Conservation (phyloP, 2,888 invertebrate genomes). For the Cephonodes hylas region DNA sequence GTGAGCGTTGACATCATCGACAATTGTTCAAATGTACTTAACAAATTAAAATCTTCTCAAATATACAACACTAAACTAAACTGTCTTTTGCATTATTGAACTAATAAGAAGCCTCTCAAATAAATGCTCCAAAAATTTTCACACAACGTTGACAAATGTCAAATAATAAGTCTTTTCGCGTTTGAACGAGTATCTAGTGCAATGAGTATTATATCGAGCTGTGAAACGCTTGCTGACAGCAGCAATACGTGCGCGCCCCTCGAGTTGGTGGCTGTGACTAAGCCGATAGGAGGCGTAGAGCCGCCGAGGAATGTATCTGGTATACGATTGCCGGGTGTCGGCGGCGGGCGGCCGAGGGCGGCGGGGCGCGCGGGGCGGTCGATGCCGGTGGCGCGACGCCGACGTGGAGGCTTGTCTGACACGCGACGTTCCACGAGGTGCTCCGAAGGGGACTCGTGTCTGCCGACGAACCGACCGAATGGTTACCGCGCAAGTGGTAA, state of each 20-base stretch:
- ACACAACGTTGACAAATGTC: constrained; percentile 29
- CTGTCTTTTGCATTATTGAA: constrained; percentile 16
- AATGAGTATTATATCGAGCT: constrained; percentile 22
- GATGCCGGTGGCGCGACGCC: constrained; percentile 72
- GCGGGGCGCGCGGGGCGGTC: constrained; percentile 46
- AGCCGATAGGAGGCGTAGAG: constrained; percentile 41
- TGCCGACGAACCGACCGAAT: not conserved
- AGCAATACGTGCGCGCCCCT: constrained; percentile 37
- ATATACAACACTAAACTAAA: constrained; percentile 23
- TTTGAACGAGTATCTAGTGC: constrained; percentile 13
- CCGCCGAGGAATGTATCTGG: constrained; percentile 54
- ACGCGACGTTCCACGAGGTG: constrained; percentile 69
- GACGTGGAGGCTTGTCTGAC: constrained; percentile 77
- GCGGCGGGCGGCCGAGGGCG: constrained; percentile 32
- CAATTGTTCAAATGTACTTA: constrained; percentile 17
- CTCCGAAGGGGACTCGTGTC: constrained; percentile 37
- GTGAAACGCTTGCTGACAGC: constrained; percentile 14
- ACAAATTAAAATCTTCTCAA: constrained; percentile 18
- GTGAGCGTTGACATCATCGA: constrained; percentile 68
- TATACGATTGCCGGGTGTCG: constrained; percentile 29
- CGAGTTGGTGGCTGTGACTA: constrained; percentile 47
- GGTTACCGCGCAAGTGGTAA: not conserved
- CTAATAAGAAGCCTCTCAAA: constrained; percentile 5
- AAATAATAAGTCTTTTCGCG: constrained; percentile 19
- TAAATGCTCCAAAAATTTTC: constrained; percentile 17